These are phyloP conservation scores for Troides aeacus DNA, from an alignment of 2,888 invertebrate species.

Conservation along the genomic window DNA sequence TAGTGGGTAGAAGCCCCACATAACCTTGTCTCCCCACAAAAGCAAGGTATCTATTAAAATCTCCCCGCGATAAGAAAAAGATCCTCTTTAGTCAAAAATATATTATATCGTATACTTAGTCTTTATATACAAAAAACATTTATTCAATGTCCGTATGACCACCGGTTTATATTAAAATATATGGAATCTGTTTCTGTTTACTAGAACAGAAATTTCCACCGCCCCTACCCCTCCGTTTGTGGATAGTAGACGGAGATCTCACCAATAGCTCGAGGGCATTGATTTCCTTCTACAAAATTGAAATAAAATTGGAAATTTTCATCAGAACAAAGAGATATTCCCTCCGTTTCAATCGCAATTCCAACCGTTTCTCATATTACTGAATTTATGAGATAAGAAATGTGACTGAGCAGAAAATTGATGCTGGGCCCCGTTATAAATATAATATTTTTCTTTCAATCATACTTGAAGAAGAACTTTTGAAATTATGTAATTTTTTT, in stretches of 20 bases:
- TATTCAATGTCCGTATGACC: not conserved
- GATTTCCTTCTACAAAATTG: slow-evolving; percentile 66
- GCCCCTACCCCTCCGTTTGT: slow-evolving; percentile 34
- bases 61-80: too few species aligned
- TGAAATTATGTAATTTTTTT: too few species aligned
- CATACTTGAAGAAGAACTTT: too few species aligned
- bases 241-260: slow-evolving; percentile 33
- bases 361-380: slow-evolving; percentile 29
- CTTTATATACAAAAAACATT: not conserved
- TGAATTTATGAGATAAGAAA: slow-evolving; percentile 22
- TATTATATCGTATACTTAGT: not conserved
- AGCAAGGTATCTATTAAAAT: too few species aligned
- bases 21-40: too few species aligned
- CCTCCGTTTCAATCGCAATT: slow-evolving; percentile 43
- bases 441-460: not conserved
- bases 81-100: too few species aligned
- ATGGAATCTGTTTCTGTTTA: slow-evolving; percentile 33
- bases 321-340: slow-evolving; percentile 64
- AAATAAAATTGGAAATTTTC: slow-evolving; percentile 42
- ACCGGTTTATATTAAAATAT: not conserved
- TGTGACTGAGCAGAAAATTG: slow-evolving; percentile 13
- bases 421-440: slow-evolving; percentile 1
- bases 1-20: too few species aligned
- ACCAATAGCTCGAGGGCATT: slow-evolving; percentile 57
- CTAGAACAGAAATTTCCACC: slow-evolving; percentile 38